Base-by-base conservation (phyloP, 2,797 vertebrate genomes). In the Eupleurogrammus muticus region DNA sequence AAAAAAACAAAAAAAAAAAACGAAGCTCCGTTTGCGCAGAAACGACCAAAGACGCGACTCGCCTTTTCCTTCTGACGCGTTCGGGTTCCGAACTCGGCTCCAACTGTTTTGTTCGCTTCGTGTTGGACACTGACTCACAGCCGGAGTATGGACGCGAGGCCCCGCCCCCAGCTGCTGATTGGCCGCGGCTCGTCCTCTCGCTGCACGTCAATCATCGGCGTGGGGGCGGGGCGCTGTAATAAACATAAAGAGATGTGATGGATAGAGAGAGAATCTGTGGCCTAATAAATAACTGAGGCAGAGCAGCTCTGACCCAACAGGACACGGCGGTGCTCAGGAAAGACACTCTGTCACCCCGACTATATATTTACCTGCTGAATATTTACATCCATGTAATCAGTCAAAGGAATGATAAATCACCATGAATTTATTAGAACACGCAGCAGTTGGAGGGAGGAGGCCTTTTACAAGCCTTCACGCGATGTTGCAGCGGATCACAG, bases 171-270 rank as follows among this genome's bases (percentile, higher is more conserved):
- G 86, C 87, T 68, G 57, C 81, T n/a, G 84, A 93, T 93, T 93
- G 92, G 92, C 92, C 92, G 90, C 91, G 79, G 65, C n/a, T n/a
- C n/a, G n/a, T 82, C 82, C 83, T 91, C 87, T 89, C 77, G 67
- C 51, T 65, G 74, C 51, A 92, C 89, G 92, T 92, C 92, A 92
- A 92, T 93, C 92, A 93, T 90, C 66, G 40, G 47, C 35, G 66
- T 85, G 83, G 90, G 87, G 92, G 89, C 91, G 92, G 91, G 90
- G 90, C 90, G 81, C 88, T 54, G 87, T 90, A 90, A 92, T 93
- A 92, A 93, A 93, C 91, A 90, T 92, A 89, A 93, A 92, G 91
- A 92, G 90, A 92, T 92, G 91, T 92, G 92, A 93, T 92, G 91
- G 92, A 93, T 93, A 89, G 91, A 90, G 89, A 90, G 87, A 89